These are phyloP conservation scores for Enhydra lutris DNA, from an alignment of 2,113 vertebrate genomes.

Conservation along the genomic window DNA sequence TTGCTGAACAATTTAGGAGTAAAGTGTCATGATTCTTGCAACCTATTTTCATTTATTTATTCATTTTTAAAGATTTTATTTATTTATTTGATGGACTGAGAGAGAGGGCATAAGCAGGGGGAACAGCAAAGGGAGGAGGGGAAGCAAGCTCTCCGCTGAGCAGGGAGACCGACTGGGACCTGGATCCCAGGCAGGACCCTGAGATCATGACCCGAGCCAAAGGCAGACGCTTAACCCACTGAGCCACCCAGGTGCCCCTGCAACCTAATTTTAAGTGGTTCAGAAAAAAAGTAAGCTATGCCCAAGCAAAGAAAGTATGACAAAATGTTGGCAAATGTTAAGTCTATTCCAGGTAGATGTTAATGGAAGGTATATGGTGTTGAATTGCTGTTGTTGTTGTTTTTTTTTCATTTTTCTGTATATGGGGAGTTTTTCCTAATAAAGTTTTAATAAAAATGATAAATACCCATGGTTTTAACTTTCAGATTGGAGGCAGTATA, in stretches of 20 bases:
- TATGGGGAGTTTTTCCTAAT: background rate
- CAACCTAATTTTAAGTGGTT: background rate
- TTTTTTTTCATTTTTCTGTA: background rate
- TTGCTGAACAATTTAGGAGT: background rate
- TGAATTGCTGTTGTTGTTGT: background rate
- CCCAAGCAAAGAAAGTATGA: background rate
- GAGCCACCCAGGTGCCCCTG: too few relatives aligned
- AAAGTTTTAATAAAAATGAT: background rate
- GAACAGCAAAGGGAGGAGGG: too few relatives aligned
- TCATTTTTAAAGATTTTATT: too few relatives aligned
- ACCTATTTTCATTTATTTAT: background rate
- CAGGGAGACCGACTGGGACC: too few relatives aligned
- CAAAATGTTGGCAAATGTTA: background rate
- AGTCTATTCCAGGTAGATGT: background rate
- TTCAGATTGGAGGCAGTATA: background rate
- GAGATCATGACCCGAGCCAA: too few relatives aligned
- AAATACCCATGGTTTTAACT: background rate
- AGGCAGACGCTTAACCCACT: too few relatives aligned
- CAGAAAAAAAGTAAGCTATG: background rate
- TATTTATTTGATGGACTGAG: too few relatives aligned
- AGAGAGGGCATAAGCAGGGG: too few relatives aligned
- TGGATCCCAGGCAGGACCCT: too few relatives aligned
- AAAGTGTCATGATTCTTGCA: background rate
- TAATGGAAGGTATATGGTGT: background rate
- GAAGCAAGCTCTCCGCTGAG: too few relatives aligned